phyloP scores from a whole-genome alignment of 2,888 invertebrate genomes.

The Heliconius ethilla region DNA sequence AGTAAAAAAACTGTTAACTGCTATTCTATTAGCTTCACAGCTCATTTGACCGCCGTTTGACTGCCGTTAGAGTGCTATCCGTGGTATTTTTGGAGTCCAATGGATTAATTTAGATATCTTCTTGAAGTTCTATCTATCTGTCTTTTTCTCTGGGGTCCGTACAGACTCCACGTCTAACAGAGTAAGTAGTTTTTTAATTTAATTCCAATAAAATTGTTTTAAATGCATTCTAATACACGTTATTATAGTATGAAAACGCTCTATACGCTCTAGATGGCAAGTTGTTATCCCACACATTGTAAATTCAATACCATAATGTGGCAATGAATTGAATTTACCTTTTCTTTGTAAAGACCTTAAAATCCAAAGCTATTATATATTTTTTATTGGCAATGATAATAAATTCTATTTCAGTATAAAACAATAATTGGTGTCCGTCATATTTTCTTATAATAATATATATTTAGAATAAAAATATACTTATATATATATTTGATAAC shows the following conservation, averaged over 20 bases:
- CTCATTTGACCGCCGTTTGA: too few relatives aligned
- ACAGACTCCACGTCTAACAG: too few relatives aligned
- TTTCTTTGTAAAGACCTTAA: constrained; percentile 21
- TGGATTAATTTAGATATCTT: too few relatives aligned
- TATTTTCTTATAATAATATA: too few relatives aligned
- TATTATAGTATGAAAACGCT: constrained; percentile 34
- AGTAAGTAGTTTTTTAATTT: background rate
- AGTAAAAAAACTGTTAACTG: too few relatives aligned
- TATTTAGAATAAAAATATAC: too few relatives aligned
- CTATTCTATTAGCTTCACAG: too few relatives aligned
- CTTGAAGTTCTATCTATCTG: too few relatives aligned
- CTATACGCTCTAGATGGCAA: constrained; percentile 29
- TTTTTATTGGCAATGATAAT: background rate
- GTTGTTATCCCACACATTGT: constrained; percentile 39
- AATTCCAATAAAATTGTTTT: background rate
- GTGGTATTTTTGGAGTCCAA: too few relatives aligned
- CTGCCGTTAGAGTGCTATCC: too few relatives aligned
- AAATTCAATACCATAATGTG: constrained; percentile 36
- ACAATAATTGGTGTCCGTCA: background rate
- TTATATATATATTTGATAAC: too few relatives aligned
- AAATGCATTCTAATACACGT: background rate
- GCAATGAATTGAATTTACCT: constrained; percentile 33
- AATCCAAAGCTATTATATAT: background rate
- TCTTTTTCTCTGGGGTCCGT: too few relatives aligned
- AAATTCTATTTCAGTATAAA: background rate